These are phyloP conservation scores for Vulpes vulpes DNA, from an alignment of 2,113 vertebrate species.

Conservation along the genomic window DNA sequence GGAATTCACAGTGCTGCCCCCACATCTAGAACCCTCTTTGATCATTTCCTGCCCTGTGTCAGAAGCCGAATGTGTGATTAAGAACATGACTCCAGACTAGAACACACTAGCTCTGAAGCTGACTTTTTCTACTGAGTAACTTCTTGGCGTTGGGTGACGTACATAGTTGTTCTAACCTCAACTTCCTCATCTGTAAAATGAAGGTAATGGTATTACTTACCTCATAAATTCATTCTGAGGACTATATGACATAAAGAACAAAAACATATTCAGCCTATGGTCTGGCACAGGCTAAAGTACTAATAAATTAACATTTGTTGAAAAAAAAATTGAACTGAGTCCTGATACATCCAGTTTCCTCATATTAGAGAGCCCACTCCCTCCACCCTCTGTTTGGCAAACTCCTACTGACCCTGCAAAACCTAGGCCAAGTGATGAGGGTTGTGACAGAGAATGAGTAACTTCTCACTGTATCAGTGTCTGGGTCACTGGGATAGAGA, in stretches of 20 bases:
- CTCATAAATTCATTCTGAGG: neutral
- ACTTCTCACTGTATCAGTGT: neutral
- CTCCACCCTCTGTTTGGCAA: neutral
- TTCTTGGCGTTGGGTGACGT: neutral
- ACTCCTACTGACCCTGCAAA: neutral
- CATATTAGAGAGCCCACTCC: neutral
- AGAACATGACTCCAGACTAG: neutral
- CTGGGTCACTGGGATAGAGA: neutral
- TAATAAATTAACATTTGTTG: neutral
- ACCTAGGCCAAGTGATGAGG: neutral
- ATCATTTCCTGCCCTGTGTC: neutral
- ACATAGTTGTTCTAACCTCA: neutral
- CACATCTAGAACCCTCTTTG: neutral
- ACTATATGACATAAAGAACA: neutral
- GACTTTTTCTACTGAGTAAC: neutral
- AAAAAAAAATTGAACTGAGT: constrained; percentile 18
- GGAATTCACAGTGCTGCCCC: too few relatives aligned
- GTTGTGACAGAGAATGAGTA: neutral
- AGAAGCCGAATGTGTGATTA: neutral
- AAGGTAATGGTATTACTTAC: neutral
- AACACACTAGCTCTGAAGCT: neutral
- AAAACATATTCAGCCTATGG: neutral
- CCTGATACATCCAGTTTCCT: neutral
- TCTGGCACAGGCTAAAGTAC: neutral
- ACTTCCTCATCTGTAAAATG: constrained; percentile 11